Evolutionary conservation across 2,888 invertebrate genomes (phyloP), one percentile per base, ranked within the genome.

Genomic region (Malacosoma neustria): DNA sequence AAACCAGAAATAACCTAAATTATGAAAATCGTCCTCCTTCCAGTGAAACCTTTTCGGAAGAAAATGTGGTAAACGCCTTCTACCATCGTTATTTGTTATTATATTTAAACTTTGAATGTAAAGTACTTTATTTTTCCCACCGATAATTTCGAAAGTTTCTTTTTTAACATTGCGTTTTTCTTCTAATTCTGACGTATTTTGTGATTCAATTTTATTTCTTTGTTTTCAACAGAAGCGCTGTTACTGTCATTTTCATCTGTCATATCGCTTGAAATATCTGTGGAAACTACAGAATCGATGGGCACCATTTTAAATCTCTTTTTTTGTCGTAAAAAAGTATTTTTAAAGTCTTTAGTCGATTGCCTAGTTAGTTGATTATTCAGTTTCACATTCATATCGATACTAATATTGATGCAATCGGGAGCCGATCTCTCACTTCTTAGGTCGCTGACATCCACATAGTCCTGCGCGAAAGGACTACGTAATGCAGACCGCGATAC

Each of bases 1-100:
- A 2, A 68, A 71, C 77, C 77, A 80, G 12, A 51, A 69, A 33
- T 67, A 66, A 0, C 67, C 67, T n/a, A 80, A 46, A 5, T 64
- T 34, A 0, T 52, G 42, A 0, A 68, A 51, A 0, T 79, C 72
- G 0, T 59, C 46, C 0, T 51, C 39, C 0, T 54, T 32, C 77
- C 79, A 79, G 32, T 67, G 58, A 6, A 51, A 62, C 1, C 74
- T 44, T 37, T 80, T 80, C 0, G 80, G 80, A 3, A 79, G 4
- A 33, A 80, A 80, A 14, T 60, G 43, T 0, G 49, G 43, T 3
- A 75, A 6, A 0, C 69, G 43, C 2, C 49, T 48, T 9, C 76
- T 49, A 4, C 13, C 13, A 14, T 33, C 38, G n/a, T 37, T 38
- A 6, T 38, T 14, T 9, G 36, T 7, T 32, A 31, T 14, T 30